Conservation (phyloP, 2,113 vertebrate species). For the Ascaphus truei region DNA sequence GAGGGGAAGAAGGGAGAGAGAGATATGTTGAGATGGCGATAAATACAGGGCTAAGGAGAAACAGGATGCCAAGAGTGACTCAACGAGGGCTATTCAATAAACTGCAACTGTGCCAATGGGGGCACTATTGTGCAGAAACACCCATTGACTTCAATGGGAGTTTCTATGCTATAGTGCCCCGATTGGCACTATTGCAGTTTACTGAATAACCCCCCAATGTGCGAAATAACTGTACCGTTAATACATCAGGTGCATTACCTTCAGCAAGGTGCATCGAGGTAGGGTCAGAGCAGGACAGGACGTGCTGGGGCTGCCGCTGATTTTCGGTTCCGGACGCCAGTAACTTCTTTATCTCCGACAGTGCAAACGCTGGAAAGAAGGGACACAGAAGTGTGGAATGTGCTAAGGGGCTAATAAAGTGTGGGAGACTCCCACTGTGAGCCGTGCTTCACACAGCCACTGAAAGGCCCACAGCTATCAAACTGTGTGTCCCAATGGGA, state of each 20-base stretch:
- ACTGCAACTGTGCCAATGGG: not conserved
- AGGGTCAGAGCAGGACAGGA: not conserved
- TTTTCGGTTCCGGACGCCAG: not conserved
- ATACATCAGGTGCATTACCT: constrained; percentile 6
- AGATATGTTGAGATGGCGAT: too few species aligned
- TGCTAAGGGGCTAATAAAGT: constrained; percentile 29
- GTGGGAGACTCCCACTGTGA: constrained; percentile 10
- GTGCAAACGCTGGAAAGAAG: not conserved
- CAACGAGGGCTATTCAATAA: too few species aligned
- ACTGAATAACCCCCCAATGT: too few species aligned
- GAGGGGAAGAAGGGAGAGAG: not conserved
- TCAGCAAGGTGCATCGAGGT: not conserved
- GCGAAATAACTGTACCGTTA: too few species aligned
- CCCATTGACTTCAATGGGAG: too few species aligned
- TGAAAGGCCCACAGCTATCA: not conserved
- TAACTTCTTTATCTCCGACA: constrained; percentile 2
- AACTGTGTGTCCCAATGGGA: not conserved
- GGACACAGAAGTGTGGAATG: constrained; percentile 32
- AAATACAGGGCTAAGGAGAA: too few species aligned
- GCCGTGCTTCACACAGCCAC: not conserved
- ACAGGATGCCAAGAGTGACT: too few species aligned
- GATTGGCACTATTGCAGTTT: too few species aligned
- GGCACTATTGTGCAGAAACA: too few species aligned
- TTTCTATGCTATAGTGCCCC: too few species aligned
- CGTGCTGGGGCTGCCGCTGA: not conserved